Percentiles rank a stretch among this genome's conserved stretches.
Evolutionary conservation across 2,113 vertebrate genomes (phyloP).

Genomic region (Eulacestoma nigropectus): DNA sequence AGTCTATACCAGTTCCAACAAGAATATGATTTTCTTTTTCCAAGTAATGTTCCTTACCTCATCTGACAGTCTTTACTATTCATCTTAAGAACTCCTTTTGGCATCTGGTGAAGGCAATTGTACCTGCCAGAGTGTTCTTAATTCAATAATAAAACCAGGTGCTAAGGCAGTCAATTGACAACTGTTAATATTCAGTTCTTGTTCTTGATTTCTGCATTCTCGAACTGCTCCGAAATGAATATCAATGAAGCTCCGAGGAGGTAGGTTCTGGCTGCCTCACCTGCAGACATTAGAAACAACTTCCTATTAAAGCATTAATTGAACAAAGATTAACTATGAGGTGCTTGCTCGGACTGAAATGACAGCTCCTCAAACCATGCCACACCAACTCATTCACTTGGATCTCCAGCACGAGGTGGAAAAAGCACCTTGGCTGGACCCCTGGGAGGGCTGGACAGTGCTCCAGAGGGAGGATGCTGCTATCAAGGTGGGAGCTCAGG

Average conservation of each 20-base stretch:
- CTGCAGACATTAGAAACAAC: background rate
- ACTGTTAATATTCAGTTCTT: slow-evolving; percentile 36
- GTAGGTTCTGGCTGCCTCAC: background rate
- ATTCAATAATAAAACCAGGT: slow-evolving; percentile 65
- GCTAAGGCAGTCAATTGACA: slow-evolving; percentile 18
- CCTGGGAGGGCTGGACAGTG: background rate
- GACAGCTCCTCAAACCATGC: background rate
- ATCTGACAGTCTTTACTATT: background rate
- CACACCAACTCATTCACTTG: background rate
- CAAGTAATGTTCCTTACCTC: slow-evolving; percentile 45
- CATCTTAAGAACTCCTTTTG: slow-evolving; percentile 34
- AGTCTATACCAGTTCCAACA: slow-evolving; percentile 35
- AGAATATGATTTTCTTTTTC: slow-evolving; percentile 51
- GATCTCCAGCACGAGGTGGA: background rate
- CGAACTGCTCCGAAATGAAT: background rate
- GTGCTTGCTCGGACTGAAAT: background rate
- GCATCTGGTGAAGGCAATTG: slow-evolving; percentile 43
- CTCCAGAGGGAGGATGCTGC: background rate
- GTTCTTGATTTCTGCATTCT: background rate
- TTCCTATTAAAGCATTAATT: background rate
- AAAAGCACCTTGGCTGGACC: fast-evolving
- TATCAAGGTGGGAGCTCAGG: background rate
- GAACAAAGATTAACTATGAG: background rate
- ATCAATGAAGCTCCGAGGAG: background rate
- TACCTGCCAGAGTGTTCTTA: slow-evolving; percentile 61